phyloP scores from a whole-genome alignment of 2,113 vertebrate genomes.

The Cygnus buccinator region DNA sequence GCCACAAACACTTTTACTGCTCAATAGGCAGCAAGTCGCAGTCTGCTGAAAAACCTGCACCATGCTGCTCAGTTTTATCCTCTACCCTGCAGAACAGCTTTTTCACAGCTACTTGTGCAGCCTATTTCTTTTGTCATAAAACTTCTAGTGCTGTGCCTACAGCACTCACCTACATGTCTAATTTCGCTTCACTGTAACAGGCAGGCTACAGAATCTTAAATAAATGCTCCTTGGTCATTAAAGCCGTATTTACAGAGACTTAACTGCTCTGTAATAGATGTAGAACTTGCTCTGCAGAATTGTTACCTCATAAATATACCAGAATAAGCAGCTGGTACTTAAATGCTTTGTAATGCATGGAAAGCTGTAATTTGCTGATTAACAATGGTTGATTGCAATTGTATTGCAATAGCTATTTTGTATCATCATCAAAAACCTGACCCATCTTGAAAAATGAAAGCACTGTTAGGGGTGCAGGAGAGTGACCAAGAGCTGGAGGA shows the following conservation, averaged over 20 bases:
- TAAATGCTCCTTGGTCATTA: slow-evolving; percentile 26
- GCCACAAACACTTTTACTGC: not conserved
- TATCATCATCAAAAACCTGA: not conserved
- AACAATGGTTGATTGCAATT: slow-evolving; percentile 22
- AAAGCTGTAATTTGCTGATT: slow-evolving; percentile 68
- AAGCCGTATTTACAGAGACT: slow-evolving; percentile 15
- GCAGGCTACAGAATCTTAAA: slow-evolving; percentile 11
- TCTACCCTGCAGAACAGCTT: not conserved
- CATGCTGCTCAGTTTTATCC: not conserved
- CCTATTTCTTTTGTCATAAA: not conserved
- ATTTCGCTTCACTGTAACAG: not conserved
- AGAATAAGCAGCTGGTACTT: slow-evolving; percentile 57
- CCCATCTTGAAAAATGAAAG: not conserved
- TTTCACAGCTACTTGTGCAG: not conserved
- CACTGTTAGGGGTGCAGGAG: not conserved
- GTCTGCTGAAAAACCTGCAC: not conserved
- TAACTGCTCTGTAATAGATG: slow-evolving; percentile 28
- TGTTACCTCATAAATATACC: not conserved
- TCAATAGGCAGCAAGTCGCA: not conserved
- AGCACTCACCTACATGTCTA: not conserved
- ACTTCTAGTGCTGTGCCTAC: not conserved
- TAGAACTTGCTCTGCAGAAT: slow-evolving; percentile 16
- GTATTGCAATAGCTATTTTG: not conserved
- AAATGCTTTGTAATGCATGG: slow-evolving; percentile 44
- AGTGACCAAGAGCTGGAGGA: accelerated